Evolutionary conservation across 2,797 vertebrate species (phyloP).

Genomic region (Columba guinea): DNA sequence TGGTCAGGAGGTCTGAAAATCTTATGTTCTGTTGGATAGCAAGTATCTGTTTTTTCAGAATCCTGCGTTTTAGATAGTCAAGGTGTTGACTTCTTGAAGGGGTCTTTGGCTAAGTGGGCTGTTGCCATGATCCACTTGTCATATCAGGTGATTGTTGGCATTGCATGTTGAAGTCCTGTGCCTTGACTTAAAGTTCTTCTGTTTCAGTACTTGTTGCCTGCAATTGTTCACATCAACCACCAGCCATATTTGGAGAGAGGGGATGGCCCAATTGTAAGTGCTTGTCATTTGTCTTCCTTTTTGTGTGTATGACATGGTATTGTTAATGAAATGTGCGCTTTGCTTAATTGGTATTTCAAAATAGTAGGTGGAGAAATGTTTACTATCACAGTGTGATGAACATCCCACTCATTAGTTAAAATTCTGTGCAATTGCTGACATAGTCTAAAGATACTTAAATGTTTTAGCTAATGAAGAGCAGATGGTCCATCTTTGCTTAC

Average conservation of each 20-base stretch:
- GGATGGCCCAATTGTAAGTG: conserved; percentile 97
- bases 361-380: background rate
- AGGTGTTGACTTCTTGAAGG: background rate
- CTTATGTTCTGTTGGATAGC: background rate
- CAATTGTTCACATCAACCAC: conserved; percentile 98
- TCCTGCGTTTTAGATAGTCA: background rate
- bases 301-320: background rate
- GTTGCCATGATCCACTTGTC: background rate
- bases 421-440: background rate
- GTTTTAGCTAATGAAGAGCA: conserved; percentile 19
- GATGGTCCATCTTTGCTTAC: background rate
- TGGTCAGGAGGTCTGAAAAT: conserved; percentile 4
- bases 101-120: background rate
- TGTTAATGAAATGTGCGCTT: background rate
- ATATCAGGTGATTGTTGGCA: background rate
- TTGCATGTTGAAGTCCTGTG: background rate
- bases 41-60: background rate
- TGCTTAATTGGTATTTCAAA: background rate
- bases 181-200: background rate
- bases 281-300: background rate
- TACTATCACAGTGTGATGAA: background rate
- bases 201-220: conserved; percentile 92
- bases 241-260: conserved; percentile 97
- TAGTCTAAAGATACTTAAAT: background rate
- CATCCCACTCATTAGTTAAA: background rate